phyloP scores from a whole-genome alignment of 1,140 invertebrate genomes.

The Limonius californicus region DNA sequence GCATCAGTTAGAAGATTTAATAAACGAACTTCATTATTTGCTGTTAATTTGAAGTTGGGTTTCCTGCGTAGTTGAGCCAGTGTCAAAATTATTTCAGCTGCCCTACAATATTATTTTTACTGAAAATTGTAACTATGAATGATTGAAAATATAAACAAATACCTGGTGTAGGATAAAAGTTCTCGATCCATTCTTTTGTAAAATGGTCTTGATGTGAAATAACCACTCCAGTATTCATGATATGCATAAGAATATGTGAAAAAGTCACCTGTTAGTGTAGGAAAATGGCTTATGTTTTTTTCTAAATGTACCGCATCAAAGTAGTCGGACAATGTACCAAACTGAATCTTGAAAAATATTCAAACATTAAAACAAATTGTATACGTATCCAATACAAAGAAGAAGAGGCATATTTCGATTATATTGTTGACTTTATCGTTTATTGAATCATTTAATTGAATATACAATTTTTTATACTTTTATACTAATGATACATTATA shows the following conservation, averaged over 20 bases:
- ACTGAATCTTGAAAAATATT: conserved; percentile 58
- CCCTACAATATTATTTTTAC: too few relatives aligned
- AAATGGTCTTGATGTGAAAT: conserved; percentile 92
- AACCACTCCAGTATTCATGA: conserved; percentile 98
- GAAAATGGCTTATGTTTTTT: conserved; percentile 61
- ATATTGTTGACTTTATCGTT: too few relatives aligned
- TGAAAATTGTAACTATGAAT: too few relatives aligned
- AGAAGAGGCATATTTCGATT: too few relatives aligned
- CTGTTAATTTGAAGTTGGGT: conserved; percentile 33
- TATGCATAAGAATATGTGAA: conserved; percentile 97
- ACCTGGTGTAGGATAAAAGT: conserved; percentile 54
- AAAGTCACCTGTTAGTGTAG: conserved; percentile 90
- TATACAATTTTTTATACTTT: too few relatives aligned
- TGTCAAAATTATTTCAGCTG: conserved; percentile 78
- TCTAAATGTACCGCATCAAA: conserved; percentile 76
- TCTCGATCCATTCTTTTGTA: conserved; percentile 92
- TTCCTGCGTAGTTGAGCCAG: conserved; percentile 61
- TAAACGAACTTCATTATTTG: too few relatives aligned
- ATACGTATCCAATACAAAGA: too few relatives aligned
- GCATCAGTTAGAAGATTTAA: conserved; percentile 65
- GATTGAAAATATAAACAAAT: too few relatives aligned
- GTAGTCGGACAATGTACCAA: conserved; percentile 92
- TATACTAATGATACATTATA: neutral
- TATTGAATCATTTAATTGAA: too few relatives aligned
- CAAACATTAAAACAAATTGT: too few relatives aligned